Evolutionary conservation across 2,888 invertebrate species (phyloP), one percentile per base, ranked within the genome.

Genomic region (Tryphoninae sp.): DNA sequence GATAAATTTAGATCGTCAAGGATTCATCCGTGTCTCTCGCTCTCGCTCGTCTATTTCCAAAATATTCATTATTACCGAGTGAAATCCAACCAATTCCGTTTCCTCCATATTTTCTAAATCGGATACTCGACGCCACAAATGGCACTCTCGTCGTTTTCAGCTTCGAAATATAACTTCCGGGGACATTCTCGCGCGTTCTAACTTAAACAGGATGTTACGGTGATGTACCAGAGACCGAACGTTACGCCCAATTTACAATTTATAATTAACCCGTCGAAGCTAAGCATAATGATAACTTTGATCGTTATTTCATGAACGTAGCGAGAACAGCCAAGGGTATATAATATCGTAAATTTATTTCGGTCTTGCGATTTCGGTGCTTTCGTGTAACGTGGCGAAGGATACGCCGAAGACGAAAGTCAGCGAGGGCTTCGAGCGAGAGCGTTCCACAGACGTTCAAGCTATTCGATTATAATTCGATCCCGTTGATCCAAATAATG

Each of bases 401-500:
- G 11, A 23, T 53, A 58, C 11, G 23, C 33, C 45, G 51, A 16
- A 55, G 45, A 62, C 65, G 51, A 53, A 40, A 16, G 42, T 26
- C 26, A 3, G 26, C 16, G 75, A 67, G 55, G 45, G 65, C 51
- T 68, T 4, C 23, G 51, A 45, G 22, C 22, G 74, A 65, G 67
- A 33, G 67, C 42, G 71, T 51, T 51, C 9, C 26, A 42, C 67
- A 53, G 42, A 71, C 69, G 59, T 53, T 67, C 19, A 33, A 61
- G 71, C 75, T 68, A 81, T 73, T 84, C 84, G 84, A 86, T 86
- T 84, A 74, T 74, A 85, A 87, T 86, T 83, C 83, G 85, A 81
- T 85, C 83, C 75, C 83, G 73, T 81, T 77, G 84, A 82, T 84
- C 84, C 83, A 82, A 86, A 85, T 86, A 85, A 84, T 79, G 82